Conservation (phyloP, 2,797 vertebrate genomes). For the Acipenser oxyrinchus region DNA sequence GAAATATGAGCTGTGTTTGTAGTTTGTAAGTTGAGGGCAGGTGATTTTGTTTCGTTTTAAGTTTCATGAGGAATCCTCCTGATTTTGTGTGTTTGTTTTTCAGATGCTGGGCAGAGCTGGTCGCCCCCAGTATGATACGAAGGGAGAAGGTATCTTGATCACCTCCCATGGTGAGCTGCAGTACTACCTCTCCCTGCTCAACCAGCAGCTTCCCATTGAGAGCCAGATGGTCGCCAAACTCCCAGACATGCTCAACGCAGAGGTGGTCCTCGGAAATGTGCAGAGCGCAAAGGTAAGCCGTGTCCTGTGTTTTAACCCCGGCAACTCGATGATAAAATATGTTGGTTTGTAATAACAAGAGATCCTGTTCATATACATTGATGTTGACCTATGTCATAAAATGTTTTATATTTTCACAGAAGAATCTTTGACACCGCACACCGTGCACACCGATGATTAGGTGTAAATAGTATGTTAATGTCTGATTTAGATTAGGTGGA, state of each 20-base stretch:
- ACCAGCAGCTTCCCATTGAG: conserved; percentile 95
- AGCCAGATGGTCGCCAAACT: conserved; percentile 93
- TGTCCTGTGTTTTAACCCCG: not conserved
- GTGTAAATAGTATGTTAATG: no score
- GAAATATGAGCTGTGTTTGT: not conserved
- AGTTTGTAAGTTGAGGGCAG: not conserved
- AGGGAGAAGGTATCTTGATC: conserved; percentile 94
- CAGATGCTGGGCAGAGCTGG: conserved; percentile 95
- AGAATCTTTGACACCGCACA: no score
- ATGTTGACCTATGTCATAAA: no score
- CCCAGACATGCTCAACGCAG: conserved; percentile 92
- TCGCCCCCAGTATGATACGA: conserved; percentile 92
- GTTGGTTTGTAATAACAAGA: no score
- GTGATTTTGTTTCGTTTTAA: not conserved
- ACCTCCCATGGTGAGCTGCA: conserved; percentile 93
- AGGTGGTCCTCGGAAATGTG: conserved; percentile 86
- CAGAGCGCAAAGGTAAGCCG: conserved; percentile 78
- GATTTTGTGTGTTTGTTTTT: not conserved
- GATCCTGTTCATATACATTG: no score
- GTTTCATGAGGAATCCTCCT: not conserved
- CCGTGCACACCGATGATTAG: no score
- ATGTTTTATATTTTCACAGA: no score
- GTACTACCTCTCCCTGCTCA: conserved; percentile 93
- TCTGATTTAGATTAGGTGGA: no score
- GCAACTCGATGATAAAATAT: no score